phyloP scores from a whole-genome alignment of 92 coral and sea anemone genomes.

The Actinernus sp. region DNA sequence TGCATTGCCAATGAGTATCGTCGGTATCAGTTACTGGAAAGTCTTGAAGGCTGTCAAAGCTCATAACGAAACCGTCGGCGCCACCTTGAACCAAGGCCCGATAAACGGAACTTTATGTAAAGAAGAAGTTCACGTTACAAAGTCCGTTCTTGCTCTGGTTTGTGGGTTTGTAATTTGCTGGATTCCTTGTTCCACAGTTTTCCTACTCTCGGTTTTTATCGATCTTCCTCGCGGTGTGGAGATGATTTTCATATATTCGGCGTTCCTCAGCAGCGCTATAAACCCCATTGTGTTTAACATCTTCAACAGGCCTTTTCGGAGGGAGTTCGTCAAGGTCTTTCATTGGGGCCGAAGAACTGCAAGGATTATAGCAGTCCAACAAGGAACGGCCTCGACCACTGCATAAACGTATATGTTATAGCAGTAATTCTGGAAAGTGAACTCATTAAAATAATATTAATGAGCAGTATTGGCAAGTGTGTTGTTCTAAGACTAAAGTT shows the following conservation, averaged over 20 bases:
- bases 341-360: not conserved
- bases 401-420: no score
- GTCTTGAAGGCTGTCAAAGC: slow-evolving; percentile 14
- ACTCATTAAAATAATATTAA: no score
- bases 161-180: slow-evolving; percentile 42
- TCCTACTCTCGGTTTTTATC: not conserved
- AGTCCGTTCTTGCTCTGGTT: slow-evolving; percentile 42
- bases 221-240: slow-evolving; percentile 24
- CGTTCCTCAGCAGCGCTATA: slow-evolving; percentile 21
- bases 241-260: slow-evolving; percentile 26
- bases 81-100: not conserved
- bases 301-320: slow-evolving; percentile 30
- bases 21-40: slow-evolving; percentile 13
- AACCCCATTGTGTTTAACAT: slow-evolving; percentile 31
- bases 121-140: not conserved
- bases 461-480: no score
- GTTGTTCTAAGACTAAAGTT: no score
- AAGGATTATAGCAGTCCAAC: no score
- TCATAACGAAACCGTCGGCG: slow-evolving; percentile 5
- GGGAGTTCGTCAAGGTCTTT: slow-evolving; percentile 1
- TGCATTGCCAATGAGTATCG: slow-evolving; percentile 1
- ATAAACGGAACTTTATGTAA: not conserved
- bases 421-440: no score
- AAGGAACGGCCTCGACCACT: no score
- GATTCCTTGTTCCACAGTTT: slow-evolving; percentile 25